phyloP scores from a whole-genome alignment of 2,797 vertebrate species.

The Sandelia bainsii region DNA sequence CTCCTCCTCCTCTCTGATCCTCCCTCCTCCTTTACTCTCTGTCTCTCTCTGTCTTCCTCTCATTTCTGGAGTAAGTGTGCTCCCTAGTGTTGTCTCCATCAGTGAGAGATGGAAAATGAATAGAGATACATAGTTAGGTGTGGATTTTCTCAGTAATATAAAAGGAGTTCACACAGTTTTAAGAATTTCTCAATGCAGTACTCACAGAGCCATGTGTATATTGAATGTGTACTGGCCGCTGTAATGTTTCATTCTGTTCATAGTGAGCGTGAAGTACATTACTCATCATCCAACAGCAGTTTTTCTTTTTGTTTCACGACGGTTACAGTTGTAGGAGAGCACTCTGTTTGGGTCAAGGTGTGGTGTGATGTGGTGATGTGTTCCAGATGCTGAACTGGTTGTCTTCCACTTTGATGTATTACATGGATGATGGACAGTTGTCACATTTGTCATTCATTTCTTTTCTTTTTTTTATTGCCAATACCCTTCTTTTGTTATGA shows the following conservation, averaged over 20 bases:
- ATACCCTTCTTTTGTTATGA: too few relatives aligned
- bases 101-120: constrained; percentile 16
- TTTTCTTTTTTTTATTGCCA: neutral
- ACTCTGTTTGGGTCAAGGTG: neutral
- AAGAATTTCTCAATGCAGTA: neutral
- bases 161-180: neutral
- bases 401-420: neutral
- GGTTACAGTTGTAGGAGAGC: neutral
- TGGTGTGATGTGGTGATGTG: neutral
- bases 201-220: neutral
- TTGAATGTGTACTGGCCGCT: neutral
- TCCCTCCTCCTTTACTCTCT: neutral
- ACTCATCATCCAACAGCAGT: neutral
- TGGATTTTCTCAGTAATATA: neutral
- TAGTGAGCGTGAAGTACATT: neutral
- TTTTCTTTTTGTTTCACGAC: neutral
- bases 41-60: constrained; percentile 39
- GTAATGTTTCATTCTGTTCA: neutral
- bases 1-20: constrained; percentile 6
- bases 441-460: neutral
- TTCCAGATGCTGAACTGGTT: neutral
- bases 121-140: neutral
- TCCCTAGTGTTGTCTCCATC: constrained; percentile 89
- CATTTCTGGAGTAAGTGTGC: constrained; percentile 94
- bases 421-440: neutral